A percentile compares a stretch with the other conserved stretches of the same genome.
phyloP scores from a whole-genome alignment of 2,888 invertebrate genomes.

The Caenorhabditis doughertyi region DNA sequence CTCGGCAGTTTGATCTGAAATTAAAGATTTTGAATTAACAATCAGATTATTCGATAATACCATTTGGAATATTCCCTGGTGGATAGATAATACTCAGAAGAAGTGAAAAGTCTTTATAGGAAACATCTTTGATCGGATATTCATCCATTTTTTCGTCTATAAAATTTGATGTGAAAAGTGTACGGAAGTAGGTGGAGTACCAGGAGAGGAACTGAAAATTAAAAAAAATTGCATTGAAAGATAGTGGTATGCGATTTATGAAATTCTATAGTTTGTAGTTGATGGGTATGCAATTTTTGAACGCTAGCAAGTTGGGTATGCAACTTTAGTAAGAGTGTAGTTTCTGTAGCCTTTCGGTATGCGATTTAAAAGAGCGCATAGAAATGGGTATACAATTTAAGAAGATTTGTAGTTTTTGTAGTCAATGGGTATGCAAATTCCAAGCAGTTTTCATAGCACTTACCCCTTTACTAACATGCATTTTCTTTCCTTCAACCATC shows the following conservation, averaged over 20 bases:
- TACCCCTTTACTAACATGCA: neutral
- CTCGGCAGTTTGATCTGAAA: neutral
- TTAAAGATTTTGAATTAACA: neutral
- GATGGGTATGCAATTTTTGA: too few species aligned
- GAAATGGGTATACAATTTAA: too few species aligned
- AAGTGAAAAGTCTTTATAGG: slow-evolving; percentile 3
- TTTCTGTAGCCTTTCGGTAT: too few species aligned
- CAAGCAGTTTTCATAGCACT: too few species aligned
- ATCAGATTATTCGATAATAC: neutral
- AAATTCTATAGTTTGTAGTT: too few species aligned
- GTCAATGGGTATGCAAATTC: too few species aligned
- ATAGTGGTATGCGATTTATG: too few species aligned
- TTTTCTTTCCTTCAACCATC: neutral
- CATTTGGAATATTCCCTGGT: neutral
- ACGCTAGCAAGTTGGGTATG: too few species aligned
- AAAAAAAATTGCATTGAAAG: too few species aligned
- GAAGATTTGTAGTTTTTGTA: too few species aligned
- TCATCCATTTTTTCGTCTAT: neutral
- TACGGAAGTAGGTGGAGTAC: slow-evolving; percentile 4
- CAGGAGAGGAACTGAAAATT: slow-evolving; percentile 24
- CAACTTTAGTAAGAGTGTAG: too few species aligned
- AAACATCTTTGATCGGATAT: slow-evolving; percentile 1
- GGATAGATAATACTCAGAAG: neutral
- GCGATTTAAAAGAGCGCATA: too few species aligned
- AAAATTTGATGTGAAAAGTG: neutral